Base-by-base conservation (phyloP, 2,888 invertebrate genomes). In the Nemoura dubitans region DNA sequence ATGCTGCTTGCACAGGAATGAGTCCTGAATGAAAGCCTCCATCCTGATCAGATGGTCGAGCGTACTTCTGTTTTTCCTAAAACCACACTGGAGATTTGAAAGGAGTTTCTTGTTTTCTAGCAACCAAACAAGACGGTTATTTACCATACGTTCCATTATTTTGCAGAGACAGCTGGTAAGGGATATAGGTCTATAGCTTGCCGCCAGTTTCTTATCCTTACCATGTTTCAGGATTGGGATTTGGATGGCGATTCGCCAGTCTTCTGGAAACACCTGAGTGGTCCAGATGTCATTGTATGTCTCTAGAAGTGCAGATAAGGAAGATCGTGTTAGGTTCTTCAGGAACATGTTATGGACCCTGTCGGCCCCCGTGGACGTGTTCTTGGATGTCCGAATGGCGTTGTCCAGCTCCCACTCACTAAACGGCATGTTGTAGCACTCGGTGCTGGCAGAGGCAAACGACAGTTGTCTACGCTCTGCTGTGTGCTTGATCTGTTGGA, bases 131-230 rank as follows among this genome's bases (percentile, higher is more conserved):
- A 89, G 88, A 0, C 89, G 85, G n/a, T 87, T 81, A 78, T 89
- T 89, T 2, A 89, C 87, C 88, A 89, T 89, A 43, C 87, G 43
- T 84, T 89, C 89, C 88, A 89, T 87, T 0, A 89, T 85, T 86
- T 90, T 90, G 43, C 89, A 89, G 0, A 89, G 81, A 84, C 89
- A 89, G 81, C 89, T 89, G 16, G 89, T 89, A n/a, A 89, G 87
- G 28, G 89, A 88, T 14, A 89, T 90, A 7, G 89, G 89, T n/a
- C 89, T 83, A 80, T 89, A 89, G 29, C 30, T 43, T 26, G 21
- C n/a, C 16, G 83, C 43, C 28, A 83, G 76, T 0, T n/a, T 76
- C 30, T 28, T 42, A 26, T 86, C 76, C 29, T 86, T 83, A 2
- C 76, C 76, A 25, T 26, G 2, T 25, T 86, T 86, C 0, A 30